Conservation (phyloP, 2,888 invertebrate species). For the Pomacea canaliculata region DNA sequence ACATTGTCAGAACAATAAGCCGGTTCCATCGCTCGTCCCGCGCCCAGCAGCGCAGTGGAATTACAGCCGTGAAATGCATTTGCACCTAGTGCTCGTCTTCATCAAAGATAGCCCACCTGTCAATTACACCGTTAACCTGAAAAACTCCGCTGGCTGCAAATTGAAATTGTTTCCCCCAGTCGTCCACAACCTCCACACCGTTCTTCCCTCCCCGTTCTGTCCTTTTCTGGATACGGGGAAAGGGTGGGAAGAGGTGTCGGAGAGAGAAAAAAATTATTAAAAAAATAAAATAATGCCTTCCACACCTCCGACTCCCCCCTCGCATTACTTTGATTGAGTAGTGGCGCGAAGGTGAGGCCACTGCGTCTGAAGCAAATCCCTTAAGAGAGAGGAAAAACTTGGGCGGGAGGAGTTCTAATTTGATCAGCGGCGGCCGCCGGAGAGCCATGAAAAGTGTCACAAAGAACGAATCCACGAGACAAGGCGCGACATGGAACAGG, state of each 20-base stretch:
- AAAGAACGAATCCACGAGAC: background rate
- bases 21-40: background rate
- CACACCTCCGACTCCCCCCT: constrained; percentile 2
- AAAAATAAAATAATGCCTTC: no score
- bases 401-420: background rate
- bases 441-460: constrained; percentile 4
- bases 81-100: constrained; percentile 6
- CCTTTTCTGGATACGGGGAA: no score
- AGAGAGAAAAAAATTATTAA: no score
- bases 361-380: constrained; percentile 2
- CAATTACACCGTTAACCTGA: background rate
- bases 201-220: no score
- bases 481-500: constrained; percentile 3
- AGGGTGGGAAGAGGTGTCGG: no score
- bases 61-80: constrained; percentile 4
- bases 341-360: constrained; percentile 10
- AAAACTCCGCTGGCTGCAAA: background rate
- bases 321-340: constrained; percentile 22
- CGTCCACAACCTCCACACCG: background rate
- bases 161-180: background rate
- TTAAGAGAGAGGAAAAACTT: background rate
- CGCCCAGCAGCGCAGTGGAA: background rate
- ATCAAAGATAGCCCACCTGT: constrained; percentile 21
- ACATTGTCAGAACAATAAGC: constrained; percentile 1
- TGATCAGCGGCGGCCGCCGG: background rate